A percentile compares a stretch with the other conserved stretches of the same genome.
Conservation (phyloP, 2,888 invertebrate species). For the Julus scandinavius region DNA sequence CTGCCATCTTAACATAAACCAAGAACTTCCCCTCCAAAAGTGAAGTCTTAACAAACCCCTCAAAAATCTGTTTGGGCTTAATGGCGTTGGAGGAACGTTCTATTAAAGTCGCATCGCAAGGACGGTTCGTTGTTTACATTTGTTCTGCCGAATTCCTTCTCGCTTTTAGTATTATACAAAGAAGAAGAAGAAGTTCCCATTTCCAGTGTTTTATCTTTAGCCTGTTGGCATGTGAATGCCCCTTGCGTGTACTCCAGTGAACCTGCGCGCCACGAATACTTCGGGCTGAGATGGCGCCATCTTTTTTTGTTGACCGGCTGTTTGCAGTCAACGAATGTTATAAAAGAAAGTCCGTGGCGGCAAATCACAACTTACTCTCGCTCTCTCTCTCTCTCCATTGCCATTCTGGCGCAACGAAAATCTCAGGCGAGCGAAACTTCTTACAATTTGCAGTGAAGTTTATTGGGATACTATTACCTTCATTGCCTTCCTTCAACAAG, state of each 20-base stretch:
- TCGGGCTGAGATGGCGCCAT: constrained; percentile 31
- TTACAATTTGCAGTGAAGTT: no score
- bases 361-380: neutral
- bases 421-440: neutral
- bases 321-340: constrained; percentile 43
- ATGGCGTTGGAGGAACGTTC: neutral
- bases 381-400: neutral
- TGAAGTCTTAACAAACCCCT: neutral
- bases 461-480: no score
- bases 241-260: constrained; percentile 40
- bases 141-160: constrained; percentile 12
- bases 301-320: constrained; percentile 44
- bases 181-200: constrained; percentile 7
- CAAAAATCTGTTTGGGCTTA: neutral
- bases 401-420: neutral
- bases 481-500: no score
- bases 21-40: neutral
- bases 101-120: constrained; percentile 17
- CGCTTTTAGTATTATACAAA: constrained; percentile 37
- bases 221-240: constrained; percentile 42
- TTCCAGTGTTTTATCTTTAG: constrained; percentile 45
- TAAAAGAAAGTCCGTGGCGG: constrained; percentile 39
- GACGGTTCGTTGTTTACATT: constrained; percentile 39
- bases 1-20: neutral
- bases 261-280: constrained; percentile 32